Evolutionary conservation across 2,113 vertebrate species (phyloP).

Genomic region (Phaethornis superciliosus): DNA sequence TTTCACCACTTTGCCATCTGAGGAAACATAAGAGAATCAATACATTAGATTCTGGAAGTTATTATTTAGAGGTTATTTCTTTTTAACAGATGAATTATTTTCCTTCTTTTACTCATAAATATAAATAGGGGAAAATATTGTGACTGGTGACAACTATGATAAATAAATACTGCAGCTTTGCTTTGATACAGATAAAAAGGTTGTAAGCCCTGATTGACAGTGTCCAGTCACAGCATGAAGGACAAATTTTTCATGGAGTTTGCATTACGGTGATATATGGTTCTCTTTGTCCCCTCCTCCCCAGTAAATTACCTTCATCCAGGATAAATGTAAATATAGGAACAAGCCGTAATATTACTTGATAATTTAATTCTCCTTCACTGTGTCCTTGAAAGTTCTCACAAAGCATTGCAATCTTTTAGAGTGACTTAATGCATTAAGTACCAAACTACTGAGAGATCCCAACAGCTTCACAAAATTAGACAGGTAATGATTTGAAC

Average conservation of each 20-base stretch:
- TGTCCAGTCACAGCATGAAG: conserved; percentile 67
- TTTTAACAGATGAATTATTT: conserved; percentile 57
- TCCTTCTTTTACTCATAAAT: conserved; percentile 56
- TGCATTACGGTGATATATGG: conserved; percentile 62
- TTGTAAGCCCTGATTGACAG: conserved; percentile 21
- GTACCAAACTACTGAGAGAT: conserved; percentile 12
- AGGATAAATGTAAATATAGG: conserved; percentile 76
- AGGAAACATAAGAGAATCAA: conserved; percentile 58
- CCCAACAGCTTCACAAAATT: conserved; percentile 56
- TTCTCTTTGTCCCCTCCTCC: conserved; percentile 1
- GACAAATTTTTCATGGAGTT: conserved; percentile 65
- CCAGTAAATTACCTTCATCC: conserved; percentile 62
- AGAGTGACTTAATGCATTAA: conserved; percentile 54
- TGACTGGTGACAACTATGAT: conserved; percentile 4
- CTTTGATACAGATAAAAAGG: conserved; percentile 36
- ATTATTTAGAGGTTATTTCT: conserved; percentile 60
- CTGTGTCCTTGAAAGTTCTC: conserved; percentile 73
- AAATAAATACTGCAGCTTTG: conserved; percentile 11
- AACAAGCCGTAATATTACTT: conserved; percentile 57
- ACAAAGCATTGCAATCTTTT: conserved; percentile 49
- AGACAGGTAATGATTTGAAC: conserved; percentile 42
- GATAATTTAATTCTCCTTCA: conserved; percentile 74
- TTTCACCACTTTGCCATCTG: conserved; percentile 64
- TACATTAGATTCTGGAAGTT: conserved; percentile 54
- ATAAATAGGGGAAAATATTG: conserved; percentile 46